Base-by-base conservation (phyloP, 2,888 invertebrate genomes). In the Cloeon dipterum region DNA sequence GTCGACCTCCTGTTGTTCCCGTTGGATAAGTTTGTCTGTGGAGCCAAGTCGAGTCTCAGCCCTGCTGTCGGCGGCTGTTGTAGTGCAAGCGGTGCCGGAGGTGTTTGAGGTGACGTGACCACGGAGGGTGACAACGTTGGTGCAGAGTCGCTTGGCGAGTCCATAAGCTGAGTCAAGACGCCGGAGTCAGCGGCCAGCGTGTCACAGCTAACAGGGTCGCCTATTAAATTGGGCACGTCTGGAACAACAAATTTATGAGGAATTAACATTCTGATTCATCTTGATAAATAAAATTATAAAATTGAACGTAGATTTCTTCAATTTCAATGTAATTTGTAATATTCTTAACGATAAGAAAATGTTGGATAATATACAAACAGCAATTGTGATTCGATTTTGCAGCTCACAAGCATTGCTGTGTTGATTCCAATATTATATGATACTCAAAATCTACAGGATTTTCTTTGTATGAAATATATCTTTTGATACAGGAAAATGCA, bases 1-100 rank as follows among this genome's bases (percentile, higher is more conserved):
- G 43, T 40, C 7, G 42, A 41, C 26, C 42, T 39, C 39, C 43
- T 20, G n/a, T 34, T 25, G 35, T 38, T 23, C 26, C 38, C 42
- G 25, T 43, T 40, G 14, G n/a, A n/a, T n/a, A n/a, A n/a, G n/a
- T 40, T 38, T n/a, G 41, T 50, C 26, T 50, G 50, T 13, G 51
- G 51, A 19, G 51, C 48, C 34, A 52, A 47, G 39, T 53, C 53
- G 23, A 53, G 48, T 43, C 52, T 44, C 34, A 48, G 47, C 8
- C 51, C 52, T 36, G 51, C 38, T 20, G 43, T 38, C 2, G 42
- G 29, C 11, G 7, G 5, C n/a, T 7, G 29, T 16, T 29, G 29
- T 8, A 23, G 23, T 11, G 7, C 8, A 23, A 23, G 23, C 11
- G 23, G 23, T 5, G 29, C n/a, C 13, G 29, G 29, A 7, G 29